Evolutionary conservation across 2,888 invertebrate species (phyloP), one percentile per base, ranked within the genome.

Genomic region (Maniola hyperantus): DNA sequence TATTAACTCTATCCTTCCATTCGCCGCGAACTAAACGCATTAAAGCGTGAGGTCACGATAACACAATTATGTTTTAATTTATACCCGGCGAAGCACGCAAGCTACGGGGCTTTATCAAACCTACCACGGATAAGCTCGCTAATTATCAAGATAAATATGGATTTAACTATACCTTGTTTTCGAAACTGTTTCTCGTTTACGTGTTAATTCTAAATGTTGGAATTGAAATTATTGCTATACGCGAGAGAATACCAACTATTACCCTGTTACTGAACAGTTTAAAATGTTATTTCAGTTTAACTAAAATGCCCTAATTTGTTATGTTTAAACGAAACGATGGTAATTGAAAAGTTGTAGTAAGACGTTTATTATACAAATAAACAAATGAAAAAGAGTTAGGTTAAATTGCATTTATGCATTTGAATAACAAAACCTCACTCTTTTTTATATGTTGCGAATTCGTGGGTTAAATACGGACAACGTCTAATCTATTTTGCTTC

Each of bases 1-100:
- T 77, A 76, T 75, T 75, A 76, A 78, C 77, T 77, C 77, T 75
- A 75, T 75, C 73, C 71, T 80, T 79, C 76, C 79, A 80, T 83
- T 79, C 81, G 77, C 80, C 80, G 76, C 76, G 73, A 76, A 79
- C 77, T 80, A 79, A 82, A 87, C 83, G 85, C 83, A 87, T 87
- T 86, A 89, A 87, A 84, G 84, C 86, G 84, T 84, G 84, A 84
- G 88, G 89, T 90, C 91, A 91, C 91, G 91, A 91, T 91, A 92
- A 88, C 84, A 89, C 91, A 91, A 92, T 92, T 92, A 92, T 86
- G 87, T 89, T 91, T 89, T 91, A 92, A 92, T 92, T 92, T 92
- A 92, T 92, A 91, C 88, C 80, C 87, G 82, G 82, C 81, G 76
- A 82, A 85, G 85, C 91, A 91, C 91, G 91, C 91, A 79, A 91